These are phyloP conservation scores for Omphaloscelis lunosa DNA, from an alignment of 2,888 invertebrate genomes.

Conservation along the genomic window DNA sequence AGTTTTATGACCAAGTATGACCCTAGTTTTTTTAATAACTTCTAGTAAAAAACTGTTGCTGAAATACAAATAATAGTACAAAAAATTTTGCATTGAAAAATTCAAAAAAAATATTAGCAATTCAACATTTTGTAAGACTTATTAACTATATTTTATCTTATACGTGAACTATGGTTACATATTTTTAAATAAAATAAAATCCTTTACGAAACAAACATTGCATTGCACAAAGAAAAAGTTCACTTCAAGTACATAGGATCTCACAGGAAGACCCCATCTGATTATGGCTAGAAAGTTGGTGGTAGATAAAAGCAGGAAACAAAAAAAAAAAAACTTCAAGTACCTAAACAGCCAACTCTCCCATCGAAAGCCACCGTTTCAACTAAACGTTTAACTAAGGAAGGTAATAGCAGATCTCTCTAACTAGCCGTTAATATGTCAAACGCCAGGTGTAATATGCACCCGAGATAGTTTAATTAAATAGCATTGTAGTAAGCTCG, in stretches of 20 bases:
- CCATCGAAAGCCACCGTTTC: conserved; percentile 22
- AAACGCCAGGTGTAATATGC: conserved; percentile 57
- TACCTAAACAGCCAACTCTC: conserved; percentile 3
- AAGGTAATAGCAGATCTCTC: conserved; percentile 34
- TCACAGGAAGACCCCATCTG: no score
- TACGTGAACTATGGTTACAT: no score
- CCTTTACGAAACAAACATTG: background rate
- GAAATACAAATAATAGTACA: background rate
- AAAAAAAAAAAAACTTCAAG: no score
- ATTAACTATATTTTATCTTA: background rate
- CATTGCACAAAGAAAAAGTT: background rate
- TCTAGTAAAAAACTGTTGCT: background rate
- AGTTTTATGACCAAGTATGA: background rate
- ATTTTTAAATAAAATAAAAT: background rate
- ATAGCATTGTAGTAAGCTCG: conserved; percentile 44
- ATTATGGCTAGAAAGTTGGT: no score
- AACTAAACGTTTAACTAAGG: conserved; percentile 32
- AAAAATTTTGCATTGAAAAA: background rate
- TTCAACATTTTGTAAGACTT: background rate
- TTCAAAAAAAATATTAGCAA: background rate
- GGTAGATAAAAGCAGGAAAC: no score
- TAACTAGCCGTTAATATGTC: conserved; percentile 58
- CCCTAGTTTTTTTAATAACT: background rate
- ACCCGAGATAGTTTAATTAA: conserved; percentile 60
- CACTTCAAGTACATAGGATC: background rate